Base-by-base conservation (phyloP, 2,888 invertebrate genomes). In the Trisateles emortualis region DNA sequence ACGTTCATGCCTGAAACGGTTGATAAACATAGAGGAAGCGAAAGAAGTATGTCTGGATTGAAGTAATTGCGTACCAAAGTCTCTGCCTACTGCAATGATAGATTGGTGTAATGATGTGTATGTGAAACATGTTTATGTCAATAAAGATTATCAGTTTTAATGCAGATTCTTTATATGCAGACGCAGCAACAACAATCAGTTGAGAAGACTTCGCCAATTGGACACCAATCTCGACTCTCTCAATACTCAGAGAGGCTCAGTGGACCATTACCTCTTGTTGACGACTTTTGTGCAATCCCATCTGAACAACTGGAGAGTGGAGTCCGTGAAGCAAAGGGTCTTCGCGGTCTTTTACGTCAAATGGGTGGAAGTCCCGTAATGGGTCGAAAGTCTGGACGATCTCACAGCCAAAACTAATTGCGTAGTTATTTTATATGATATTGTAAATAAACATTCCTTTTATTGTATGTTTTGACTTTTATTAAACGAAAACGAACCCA, bases 251-350 rank as follows among this genome's bases (percentile, higher is more conserved):
- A 93, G 52, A 82, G 90, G 0, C 81, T 92, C 8, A 88, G 83
- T 59, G 93, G 96, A 0, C 96, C 97, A 0, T 86, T 95, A 5
- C 97, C 97, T 52, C 93, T 98, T 30, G 96, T 98, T 70, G 98
- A 98, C 83, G 98, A 98, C 86, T 98, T 98, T 90, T 97, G 96
- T 79, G 96, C 97, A 16, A 96, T 98, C 61, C 97, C 98, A 8
- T 95, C 97, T 77, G 98, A 96, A 79, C 95, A 94, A 16, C 78
- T 93, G 3, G 96, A 96, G 54, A 94, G 87, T 67, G 90, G 92
- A 0, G 88, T 93, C 30, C 84, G 93, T 3, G 96, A 96, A 84
- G 95, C 96, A 0, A 95, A 96, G 73, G 96, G 97, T 0, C 90
- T 98, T 13, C 95, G 97, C 64, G 95, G 95, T 72, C 91, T 98